A percentile compares a stretch with the other conserved stretches of the same genome.
Conservation (phyloP, 2,888 invertebrate species). For the Dinocampus coccinellae region DNA sequence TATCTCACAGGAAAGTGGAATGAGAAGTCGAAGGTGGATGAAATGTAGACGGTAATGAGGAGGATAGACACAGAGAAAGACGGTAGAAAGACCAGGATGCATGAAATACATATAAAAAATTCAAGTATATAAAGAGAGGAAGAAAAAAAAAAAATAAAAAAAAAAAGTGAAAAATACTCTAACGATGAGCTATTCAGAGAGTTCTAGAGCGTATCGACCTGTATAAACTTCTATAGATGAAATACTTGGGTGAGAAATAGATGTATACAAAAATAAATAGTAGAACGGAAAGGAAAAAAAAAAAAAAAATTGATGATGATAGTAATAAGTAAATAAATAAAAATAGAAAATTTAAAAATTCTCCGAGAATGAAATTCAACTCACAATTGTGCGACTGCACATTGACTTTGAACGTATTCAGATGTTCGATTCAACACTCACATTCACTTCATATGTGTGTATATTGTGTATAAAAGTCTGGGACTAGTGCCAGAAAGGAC, state of each 20-base stretch:
- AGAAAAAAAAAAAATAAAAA: slow-evolving; percentile 35
- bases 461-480: background rate
- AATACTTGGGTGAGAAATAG: slow-evolving; percentile 28
- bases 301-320: background rate
- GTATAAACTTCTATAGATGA: slow-evolving; percentile 38
- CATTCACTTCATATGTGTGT: background rate
- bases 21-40: slow-evolving; percentile 23
- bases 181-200: slow-evolving; percentile 54
- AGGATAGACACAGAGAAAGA: slow-evolving; percentile 5
- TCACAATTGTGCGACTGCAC: slow-evolving; percentile 5
- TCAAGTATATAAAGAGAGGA: background rate
- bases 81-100: slow-evolving; percentile 7
- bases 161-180: slow-evolving; percentile 49
- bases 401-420: slow-evolving; percentile 20
- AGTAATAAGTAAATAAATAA: background rate
- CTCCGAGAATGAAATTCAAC: background rate
- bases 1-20: slow-evolving; percentile 21
- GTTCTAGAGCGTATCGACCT: slow-evolving; percentile 48
- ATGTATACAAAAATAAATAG: no score
- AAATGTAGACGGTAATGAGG: background rate
- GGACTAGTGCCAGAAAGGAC: background rate
- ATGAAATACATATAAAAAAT: background rate
- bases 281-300: background rate
- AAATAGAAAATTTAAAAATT: slow-evolving; percentile 27
- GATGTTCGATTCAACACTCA: slow-evolving; percentile 12